These are phyloP conservation scores for Diploptera punctata DNA, from an alignment of 2,888 invertebrate genomes.

Conservation along the genomic window DNA sequence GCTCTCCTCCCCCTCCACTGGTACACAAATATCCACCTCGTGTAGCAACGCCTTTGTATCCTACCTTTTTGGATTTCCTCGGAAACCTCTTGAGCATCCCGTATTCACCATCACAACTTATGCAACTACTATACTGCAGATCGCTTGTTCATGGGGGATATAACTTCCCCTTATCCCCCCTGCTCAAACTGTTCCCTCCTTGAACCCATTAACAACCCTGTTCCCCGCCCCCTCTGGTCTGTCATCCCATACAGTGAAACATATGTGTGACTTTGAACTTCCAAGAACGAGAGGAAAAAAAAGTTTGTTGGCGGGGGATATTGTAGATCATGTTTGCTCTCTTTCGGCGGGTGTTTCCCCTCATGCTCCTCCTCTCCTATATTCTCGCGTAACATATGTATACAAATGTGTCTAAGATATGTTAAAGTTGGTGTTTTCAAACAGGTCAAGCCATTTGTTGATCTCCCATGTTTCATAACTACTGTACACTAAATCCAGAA, in stretches of 20 bases:
- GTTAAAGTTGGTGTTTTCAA: too few relatives aligned
- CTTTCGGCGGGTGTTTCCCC: background rate
- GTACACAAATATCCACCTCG: too few relatives aligned
- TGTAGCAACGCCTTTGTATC: background rate
- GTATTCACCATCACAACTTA: background rate
- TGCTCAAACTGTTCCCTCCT: constrained; percentile 10
- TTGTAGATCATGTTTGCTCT: background rate
- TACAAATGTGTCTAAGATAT: background rate
- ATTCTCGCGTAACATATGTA: background rate
- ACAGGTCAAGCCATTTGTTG: too few relatives aligned
- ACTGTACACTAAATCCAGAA: too few relatives aligned
- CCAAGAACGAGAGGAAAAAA: constrained; percentile 20
- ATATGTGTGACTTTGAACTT: constrained; percentile 25
- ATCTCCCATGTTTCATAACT: too few relatives aligned
- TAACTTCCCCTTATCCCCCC: background rate
- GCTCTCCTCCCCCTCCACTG: too few relatives aligned
- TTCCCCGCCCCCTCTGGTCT: background rate
- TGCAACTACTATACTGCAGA: constrained; percentile 12
- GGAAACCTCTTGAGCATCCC: background rate
- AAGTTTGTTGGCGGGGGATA: constrained; percentile 7
- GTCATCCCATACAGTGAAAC: constrained; percentile 23
- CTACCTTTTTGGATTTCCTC: too few relatives aligned
- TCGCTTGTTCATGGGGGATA: background rate
- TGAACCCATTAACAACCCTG: constrained; percentile 25
- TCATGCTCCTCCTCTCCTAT: background rate